phyloP scores from a whole-genome alignment of 2,888 invertebrate species.

The Onthophagus sagittarius region DNA sequence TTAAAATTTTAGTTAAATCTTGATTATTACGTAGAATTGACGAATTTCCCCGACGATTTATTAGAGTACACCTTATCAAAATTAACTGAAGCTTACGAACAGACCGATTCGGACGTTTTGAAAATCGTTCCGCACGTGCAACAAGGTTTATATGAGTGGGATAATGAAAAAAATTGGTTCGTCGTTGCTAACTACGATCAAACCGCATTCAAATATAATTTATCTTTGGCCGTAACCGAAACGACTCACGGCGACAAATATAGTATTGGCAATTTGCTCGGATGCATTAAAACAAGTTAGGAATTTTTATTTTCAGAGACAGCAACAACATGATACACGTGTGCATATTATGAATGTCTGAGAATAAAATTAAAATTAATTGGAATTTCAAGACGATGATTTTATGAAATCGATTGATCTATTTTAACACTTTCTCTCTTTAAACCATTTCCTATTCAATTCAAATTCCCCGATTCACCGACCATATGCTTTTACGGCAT shows the following conservation, averaged over 20 bases:
- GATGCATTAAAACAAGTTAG: neutral
- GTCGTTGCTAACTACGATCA: neutral
- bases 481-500: neutral
- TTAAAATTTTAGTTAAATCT: neutral
- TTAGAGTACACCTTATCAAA: neutral
- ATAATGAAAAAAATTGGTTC: constrained; percentile 6
- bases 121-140: constrained; percentile 3
- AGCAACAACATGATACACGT: too few relatives aligned
- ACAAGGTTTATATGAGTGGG: neutral
- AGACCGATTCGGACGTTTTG: neutral
- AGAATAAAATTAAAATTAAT: too few relatives aligned
- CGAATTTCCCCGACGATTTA: constrained; percentile 3
- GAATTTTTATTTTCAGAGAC: too few relatives aligned
- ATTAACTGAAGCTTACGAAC: neutral
- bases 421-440: neutral
- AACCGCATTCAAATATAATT: neutral
- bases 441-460: neutral
- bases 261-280: constrained; percentile 6
- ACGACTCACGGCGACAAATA: constrained; percentile 3
- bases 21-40: constrained; percentile 2
- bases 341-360: too few relatives aligned
- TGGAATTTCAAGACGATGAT: too few relatives aligned
- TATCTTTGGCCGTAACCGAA: neutral
- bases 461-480: neutral
- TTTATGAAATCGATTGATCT: neutral